Evolutionary conservation across 2,888 invertebrate genomes (phyloP).

Genomic region (Rhagophthalmus giganteus): DNA sequence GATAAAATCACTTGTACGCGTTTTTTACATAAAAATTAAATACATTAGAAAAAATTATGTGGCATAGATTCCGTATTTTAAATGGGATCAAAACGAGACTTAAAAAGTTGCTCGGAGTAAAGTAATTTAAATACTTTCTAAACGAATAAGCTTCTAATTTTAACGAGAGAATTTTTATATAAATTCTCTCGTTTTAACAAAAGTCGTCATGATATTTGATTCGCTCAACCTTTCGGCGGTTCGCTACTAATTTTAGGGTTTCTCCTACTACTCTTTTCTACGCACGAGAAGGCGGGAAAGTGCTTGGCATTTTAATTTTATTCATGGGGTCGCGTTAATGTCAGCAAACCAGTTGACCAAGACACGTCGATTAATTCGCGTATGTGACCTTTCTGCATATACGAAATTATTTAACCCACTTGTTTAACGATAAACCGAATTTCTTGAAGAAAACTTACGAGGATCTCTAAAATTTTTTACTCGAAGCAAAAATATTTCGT

Average conservation of each 20-base stretch:
- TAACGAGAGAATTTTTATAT: slow-evolving; percentile 9
- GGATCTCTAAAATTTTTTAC: slow-evolving; percentile 11
- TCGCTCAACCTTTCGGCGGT: slow-evolving; percentile 25
- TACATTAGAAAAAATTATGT: no score
- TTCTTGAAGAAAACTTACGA: slow-evolving; percentile 15
- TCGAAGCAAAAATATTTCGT: slow-evolving; percentile 9
- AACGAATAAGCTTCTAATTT: slow-evolving; percentile 7
- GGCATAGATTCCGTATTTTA: no score
- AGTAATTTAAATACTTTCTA: neutral
- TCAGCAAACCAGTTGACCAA: slow-evolving; percentile 29
- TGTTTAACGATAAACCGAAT: slow-evolving; percentile 16
- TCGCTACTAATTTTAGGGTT: slow-evolving; percentile 18
- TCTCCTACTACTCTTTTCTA: slow-evolving; percentile 13
- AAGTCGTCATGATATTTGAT: slow-evolving; percentile 19
- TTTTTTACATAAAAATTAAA: no score
- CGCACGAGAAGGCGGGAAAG: slow-evolving; percentile 19
- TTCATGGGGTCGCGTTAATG: slow-evolving; percentile 36
- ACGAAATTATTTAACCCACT: slow-evolving; percentile 9
- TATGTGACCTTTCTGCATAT: slow-evolving; percentile 22
- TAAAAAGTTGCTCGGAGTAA: neutral
- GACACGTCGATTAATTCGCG: slow-evolving; percentile 12
- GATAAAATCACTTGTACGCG: no score
- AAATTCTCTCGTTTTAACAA: slow-evolving; percentile 5
- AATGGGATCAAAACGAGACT: no score
- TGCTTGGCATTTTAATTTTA: slow-evolving; percentile 40